A percentile compares a stretch with the other conserved stretches of the same genome.
These are phyloP conservation scores for Charanyca ferruginea DNA, from an alignment of 2,888 invertebrate species.

Conservation along the genomic window DNA sequence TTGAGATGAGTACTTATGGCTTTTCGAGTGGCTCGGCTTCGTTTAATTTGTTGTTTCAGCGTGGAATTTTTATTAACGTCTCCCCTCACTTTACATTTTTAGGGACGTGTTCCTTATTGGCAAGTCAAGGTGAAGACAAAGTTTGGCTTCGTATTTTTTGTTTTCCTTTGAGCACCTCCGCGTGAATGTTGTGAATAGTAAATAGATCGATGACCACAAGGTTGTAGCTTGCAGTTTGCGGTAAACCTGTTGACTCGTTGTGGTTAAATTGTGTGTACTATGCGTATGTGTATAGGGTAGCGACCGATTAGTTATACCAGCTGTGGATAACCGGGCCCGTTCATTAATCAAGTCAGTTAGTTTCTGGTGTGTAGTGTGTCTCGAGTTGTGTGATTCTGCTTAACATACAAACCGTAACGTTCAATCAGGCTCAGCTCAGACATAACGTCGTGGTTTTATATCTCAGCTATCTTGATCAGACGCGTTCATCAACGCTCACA, in stretches of 20 bases:
- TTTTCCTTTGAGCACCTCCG: conserved; percentile 65
- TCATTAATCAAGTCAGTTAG: conserved; percentile 60
- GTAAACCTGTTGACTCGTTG: conserved; percentile 69
- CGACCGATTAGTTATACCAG: conserved; percentile 61
- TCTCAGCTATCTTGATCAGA: conserved; percentile 63
- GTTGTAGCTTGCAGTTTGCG: conserved; percentile 58
- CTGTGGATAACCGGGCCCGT: conserved; percentile 58
- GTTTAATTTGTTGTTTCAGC: conserved; percentile 91
- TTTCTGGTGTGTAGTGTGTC: conserved; percentile 52
- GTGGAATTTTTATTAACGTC: conserved; percentile 91
- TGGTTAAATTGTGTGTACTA: conserved; percentile 34
- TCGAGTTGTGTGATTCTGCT: conserved; percentile 40
- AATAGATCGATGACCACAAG: conserved; percentile 64
- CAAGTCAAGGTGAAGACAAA: conserved; percentile 79
- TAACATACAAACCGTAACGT: conserved; percentile 49
- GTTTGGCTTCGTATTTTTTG: conserved; percentile 73
- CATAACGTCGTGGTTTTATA: conserved; percentile 46
- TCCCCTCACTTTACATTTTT: conserved; percentile 88
- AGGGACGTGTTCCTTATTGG: conserved; percentile 80
- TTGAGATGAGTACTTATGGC: conserved; percentile 91
- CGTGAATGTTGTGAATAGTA: conserved; percentile 58
- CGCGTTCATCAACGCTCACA: conserved; percentile 70
- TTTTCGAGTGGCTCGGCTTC: conserved; percentile 91
- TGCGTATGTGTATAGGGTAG: conserved; percentile 25
- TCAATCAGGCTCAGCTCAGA: conserved; percentile 47